Evolutionary conservation across 2,113 vertebrate genomes (phyloP), one percentile per base, ranked within the genome.

Genomic region (Xiphorhynchus elegans): DNA sequence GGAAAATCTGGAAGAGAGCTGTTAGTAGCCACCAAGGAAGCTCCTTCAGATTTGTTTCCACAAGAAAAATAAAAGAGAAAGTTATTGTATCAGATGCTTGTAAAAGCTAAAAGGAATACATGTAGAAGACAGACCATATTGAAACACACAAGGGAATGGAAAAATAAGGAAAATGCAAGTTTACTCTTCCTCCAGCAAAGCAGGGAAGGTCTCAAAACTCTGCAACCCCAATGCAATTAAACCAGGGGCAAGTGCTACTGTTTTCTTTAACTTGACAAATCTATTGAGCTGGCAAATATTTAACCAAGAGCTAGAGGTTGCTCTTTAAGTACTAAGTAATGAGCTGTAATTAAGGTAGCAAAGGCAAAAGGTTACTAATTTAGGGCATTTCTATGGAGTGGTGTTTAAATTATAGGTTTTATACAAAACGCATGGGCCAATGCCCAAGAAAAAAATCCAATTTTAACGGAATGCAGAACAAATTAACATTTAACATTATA

Each of bases 391-490:
- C 93, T 95, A 70, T 40, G 42, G 93, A 84, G 77, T 28, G 86
- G 95, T 89, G 96, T 91, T 96, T 97, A 98, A 98, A 98, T 98
- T 97, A 97, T n/a, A 98, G 97, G 97, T 97, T 98, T 98, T 95
- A 96, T 96, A 95, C 94, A 97, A 96, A 96, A 96, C 1, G 50
- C 91, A 96, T 96, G 96, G 93, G 44, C 96, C 81, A 89, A 42
- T 40, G 95, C 67, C 96, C 83, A 91, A 83, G 84, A 83, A 93
- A 94, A 97, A 97, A 93, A 95, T 93, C 90, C 91, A 97, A 97
- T 98, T 98, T 97, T 97, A 92, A 89, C 3, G 95, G 97, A 98
- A 98, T 98, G 97, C 97, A 98, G 97, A 98, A 98, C 97, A 98
- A 98, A 98, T 97, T 94, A 97, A 98, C 97, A 96, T 97, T 97